Evolutionary conservation across 2,797 vertebrate genomes (phyloP), one percentile per base, ranked within the genome.

Genomic region (Vespertilio murinus): DNA sequence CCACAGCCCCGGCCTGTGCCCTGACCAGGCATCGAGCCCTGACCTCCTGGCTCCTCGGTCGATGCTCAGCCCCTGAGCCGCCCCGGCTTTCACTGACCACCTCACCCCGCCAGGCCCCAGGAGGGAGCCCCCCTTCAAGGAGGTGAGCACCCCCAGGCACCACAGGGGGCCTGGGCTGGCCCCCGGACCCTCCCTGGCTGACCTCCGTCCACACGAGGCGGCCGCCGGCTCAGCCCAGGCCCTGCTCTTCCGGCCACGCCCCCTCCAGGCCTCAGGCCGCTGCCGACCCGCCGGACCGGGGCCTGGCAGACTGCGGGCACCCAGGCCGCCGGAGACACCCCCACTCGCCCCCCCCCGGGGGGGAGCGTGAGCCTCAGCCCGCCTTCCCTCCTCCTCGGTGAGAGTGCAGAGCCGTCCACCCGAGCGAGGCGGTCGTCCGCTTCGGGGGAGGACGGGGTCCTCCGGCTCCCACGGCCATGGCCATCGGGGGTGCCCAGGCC

Each of bases 391-490:
- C 17, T 20, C 61, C 30, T 10, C 0, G 14, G 0, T 12, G 9
- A 52, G 33, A 3, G 22, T 2, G 2, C 0, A 84, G 20, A 9
- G 33, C 70, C 23, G 1, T 8, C 56, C 20, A 38, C 65, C 23
- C 9, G 1, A 71, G 40, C 40, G 3, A 2, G 35, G 28, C 0
- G 0, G 4, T 7, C 6, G 0, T 33, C 7, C 0, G 2, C 13
- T 35, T 45, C 3, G 0, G 54, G 65, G 30, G 30, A 75, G 33
- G 45, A 52, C 4, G 0, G 45, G 8, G 59, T 12, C 61, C 28
- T 25, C 65, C 13, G 12, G 56, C n/a, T 54, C 45, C 5, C 1
- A 9, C 0, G 12, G 59, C 70, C 23, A 2, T 23, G 17, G 59
- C 70, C 38, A 3, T n/a, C 0, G 2, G 35, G 22, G 7, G 0